A percentile compares a stretch with the other conserved stretches of the same genome.
Evolutionary conservation across 2,888 invertebrate species (phyloP).

Genomic region (Alloscopus bannaensis): DNA sequence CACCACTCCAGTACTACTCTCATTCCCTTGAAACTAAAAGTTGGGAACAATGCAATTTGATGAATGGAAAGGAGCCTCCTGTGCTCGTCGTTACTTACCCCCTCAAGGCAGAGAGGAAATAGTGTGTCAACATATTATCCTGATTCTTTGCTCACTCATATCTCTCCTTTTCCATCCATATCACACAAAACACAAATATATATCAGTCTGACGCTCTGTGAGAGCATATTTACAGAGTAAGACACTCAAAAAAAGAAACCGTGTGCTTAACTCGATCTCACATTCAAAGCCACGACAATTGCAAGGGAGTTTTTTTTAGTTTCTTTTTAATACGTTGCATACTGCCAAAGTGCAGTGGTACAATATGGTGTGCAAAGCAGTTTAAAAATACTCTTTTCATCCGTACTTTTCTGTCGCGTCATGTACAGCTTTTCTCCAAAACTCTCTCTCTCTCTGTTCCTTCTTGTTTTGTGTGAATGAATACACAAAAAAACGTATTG

Average conservation of each 20-base stretch:
- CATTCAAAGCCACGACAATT: too few species aligned
- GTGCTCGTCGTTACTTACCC: slow-evolving; percentile 33
- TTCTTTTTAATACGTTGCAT: background rate
- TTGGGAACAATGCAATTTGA: slow-evolving; percentile 50
- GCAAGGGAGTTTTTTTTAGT: background rate
- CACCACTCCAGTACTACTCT: too few species aligned
- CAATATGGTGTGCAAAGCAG: background rate
- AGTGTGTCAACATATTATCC: slow-evolving; percentile 47
- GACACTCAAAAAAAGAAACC: too few species aligned
- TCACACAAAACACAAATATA: background rate
- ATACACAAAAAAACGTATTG: slow-evolving; percentile 33
- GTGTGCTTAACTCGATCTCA: too few species aligned
- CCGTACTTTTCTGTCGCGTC: background rate
- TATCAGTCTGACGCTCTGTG: background rate
- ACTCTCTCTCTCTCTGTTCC: too few species aligned
- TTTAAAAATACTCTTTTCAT: slow-evolving; percentile 11
- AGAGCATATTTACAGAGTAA: background rate
- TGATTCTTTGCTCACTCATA: slow-evolving; percentile 24
- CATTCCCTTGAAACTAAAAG: slow-evolving; percentile 21
- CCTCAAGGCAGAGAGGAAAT: slow-evolving; percentile 56
- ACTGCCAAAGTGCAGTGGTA: background rate
- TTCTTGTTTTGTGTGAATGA: slow-evolving; percentile 22
- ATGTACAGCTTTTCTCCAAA: too few species aligned
- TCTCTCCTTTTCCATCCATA: slow-evolving; percentile 23
- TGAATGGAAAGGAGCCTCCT: slow-evolving; percentile 36